A percentile compares a stretch with the other conserved stretches of the same genome.
phyloP scores from a whole-genome alignment of 2,888 invertebrate genomes.

The Diadegma fenestrale region DNA sequence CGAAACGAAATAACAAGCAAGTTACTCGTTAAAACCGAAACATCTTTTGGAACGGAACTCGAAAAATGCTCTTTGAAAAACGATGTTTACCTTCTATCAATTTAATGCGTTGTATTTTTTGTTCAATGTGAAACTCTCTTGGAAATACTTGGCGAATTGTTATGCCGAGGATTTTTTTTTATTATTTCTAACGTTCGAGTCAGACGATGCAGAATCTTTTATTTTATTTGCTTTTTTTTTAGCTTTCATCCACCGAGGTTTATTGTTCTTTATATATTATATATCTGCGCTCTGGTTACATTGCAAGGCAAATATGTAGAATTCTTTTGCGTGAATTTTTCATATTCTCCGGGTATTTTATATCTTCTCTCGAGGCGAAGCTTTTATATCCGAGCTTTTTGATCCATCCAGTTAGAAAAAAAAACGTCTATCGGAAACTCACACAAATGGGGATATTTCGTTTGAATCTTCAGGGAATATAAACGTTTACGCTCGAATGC shows the following conservation, averaged over 20 bases:
- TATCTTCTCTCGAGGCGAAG: conserved; percentile 3
- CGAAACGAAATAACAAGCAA: neutral
- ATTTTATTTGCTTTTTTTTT: neutral
- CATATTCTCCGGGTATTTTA: conserved; percentile 21
- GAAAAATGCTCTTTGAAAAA: neutral
- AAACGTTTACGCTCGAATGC: conserved; percentile 41
- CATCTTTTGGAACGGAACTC: neutral
- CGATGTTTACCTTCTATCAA: no score
- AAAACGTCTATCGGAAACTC: neutral
- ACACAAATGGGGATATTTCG: conserved; percentile 28
- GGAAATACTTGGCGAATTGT: neutral
- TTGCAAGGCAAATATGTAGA: conserved; percentile 7
- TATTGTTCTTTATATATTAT: conserved; percentile 3
- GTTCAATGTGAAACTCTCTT: neutral
- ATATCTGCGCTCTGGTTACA: conserved; percentile 15
- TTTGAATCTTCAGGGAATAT: conserved; percentile 41
- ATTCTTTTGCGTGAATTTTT: conserved; percentile 27
- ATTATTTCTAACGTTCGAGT: neutral
- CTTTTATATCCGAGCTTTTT: neutral
- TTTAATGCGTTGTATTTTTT: neutral
- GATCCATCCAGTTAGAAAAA: conserved; percentile 18
- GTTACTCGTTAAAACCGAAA: neutral
- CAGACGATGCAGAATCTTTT: conserved; percentile 9
- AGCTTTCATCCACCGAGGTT: neutral
- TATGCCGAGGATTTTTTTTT: neutral